Evolutionary conservation across 2,797 vertebrate genomes (phyloP), one percentile per base, ranked within the genome.

Genomic region (Lepilemur septentrionalis): DNA sequence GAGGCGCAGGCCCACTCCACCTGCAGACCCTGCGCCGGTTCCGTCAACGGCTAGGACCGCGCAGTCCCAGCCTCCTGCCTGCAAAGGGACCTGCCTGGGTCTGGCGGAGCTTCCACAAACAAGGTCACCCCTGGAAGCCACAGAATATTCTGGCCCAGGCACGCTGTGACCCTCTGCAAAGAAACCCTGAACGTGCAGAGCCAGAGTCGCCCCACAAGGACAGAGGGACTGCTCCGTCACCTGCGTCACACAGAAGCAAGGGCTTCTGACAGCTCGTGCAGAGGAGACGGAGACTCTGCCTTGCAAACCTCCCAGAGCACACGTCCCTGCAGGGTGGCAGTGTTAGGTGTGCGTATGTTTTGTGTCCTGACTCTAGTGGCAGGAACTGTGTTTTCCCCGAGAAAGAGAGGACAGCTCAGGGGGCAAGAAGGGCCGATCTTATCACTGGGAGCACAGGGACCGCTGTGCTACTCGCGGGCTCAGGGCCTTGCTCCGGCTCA

Each of bases 11-110:
- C 63, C 61, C 28, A 22, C 43, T 46, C 22, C 35, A 32, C 55
- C 3, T 80, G 80, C 13, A 48, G 69, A n/a, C 41, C 65, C 88
- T 55, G 43, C 22, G 79, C 23, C 13, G 61, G 82, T 32, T 22
- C 78, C 11, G 1, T 2, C 11, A 7, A 32, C 4, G 10, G 32
- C 10, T 1, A 7, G 5, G n/a, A 48, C 12, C 2, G 2, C 17
- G 0, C 0, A 1, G 73, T 28, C 67, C 69, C 2, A 5, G n/a
- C n/a, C 30, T 32, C 57, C 46, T 20, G 30, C 48, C 52, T 17
- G 18, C 38, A 30, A 11, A 20, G 0, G 73, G 52, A 46, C n/a
- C 32, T 23, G 35, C 69, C 52, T 8, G 9, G 61, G 32, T 32
- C 61, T 13, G 4, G 70, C 35, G 32, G 28, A 32, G 30, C 35